phyloP scores from a whole-genome alignment of 2,888 invertebrate species.

The Stenichneumon culpator region DNA sequence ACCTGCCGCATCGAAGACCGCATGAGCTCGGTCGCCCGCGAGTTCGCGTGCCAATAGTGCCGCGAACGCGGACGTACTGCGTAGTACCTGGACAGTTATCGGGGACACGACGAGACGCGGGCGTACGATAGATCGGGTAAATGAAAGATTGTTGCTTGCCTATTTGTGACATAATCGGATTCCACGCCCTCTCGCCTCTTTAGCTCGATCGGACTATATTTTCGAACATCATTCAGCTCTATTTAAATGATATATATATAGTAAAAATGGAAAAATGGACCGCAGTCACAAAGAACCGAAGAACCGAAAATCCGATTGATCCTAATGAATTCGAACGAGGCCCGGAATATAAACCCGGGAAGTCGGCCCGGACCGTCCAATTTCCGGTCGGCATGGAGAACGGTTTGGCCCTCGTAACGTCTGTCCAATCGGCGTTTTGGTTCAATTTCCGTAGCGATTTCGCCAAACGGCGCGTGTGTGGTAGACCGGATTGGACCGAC shows the following conservation, averaged over 20 bases:
- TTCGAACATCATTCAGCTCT: not conserved
- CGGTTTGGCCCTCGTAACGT: not conserved
- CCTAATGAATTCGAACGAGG: conserved; percentile 5
- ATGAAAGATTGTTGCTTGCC: conserved; percentile 45
- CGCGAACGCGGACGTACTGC: conserved; percentile 61
- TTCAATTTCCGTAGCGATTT: conserved; percentile 62
- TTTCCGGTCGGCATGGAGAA: conserved; percentile 54
- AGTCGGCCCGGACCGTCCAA: conserved; percentile 38
- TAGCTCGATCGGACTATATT: not conserved
- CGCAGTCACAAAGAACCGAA: not conserved
- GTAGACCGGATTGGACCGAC: conserved; percentile 52
- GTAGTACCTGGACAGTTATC: conserved; percentile 56
- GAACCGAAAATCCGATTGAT: conserved; percentile 16
- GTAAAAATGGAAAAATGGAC: not conserved
- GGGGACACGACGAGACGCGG: conserved; percentile 54
- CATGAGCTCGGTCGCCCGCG: conserved; percentile 21
- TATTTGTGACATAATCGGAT: conserved; percentile 57
- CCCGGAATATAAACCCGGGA: conserved; percentile 11
- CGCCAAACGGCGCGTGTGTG: conserved; percentile 38
- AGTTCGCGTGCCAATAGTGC: conserved; percentile 56
- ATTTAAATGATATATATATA: not conserved
- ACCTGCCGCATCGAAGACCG: conserved; percentile 28
- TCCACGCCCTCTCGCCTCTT: conserved; percentile 26
- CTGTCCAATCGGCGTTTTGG: conserved; percentile 34
- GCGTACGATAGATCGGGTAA: conserved; percentile 30